phyloP scores from a whole-genome alignment of 1,140 invertebrate species.

The Leptestheria dahalacensis region DNA sequence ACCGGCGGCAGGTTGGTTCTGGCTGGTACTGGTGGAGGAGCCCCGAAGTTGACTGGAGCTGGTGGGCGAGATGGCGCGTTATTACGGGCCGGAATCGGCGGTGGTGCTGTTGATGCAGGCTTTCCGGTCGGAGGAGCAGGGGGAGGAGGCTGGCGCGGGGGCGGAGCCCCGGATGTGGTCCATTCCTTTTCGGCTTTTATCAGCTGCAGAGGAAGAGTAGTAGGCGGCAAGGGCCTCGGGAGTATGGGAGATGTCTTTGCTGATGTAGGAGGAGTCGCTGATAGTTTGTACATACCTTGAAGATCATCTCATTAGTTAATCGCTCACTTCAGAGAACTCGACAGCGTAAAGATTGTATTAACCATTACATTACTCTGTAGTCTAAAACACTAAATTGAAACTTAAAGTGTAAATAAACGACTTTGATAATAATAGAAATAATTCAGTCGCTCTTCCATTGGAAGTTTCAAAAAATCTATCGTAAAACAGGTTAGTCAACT shows the following conservation, averaged over 20 bases:
- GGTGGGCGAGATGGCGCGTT: slow-evolving; percentile 36
- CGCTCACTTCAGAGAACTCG: no score
- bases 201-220: slow-evolving; percentile 1
- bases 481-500: no score
- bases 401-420: no score
- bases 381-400: no score
- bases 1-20: slow-evolving; percentile 24
- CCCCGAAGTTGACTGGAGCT: slow-evolving; percentile 31
- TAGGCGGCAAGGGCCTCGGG: slow-evolving; percentile 3
- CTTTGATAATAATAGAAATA: no score
- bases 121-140: slow-evolving; percentile 13
- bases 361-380: no score
- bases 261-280: neutral
- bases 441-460: no score
- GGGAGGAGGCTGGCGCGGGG: slow-evolving; percentile 19
- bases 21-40: slow-evolving; percentile 52
- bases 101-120: slow-evolving; percentile 15
- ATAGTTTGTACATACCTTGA: neutral
- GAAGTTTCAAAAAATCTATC: no score
- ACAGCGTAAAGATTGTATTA: no score
- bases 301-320: no score
- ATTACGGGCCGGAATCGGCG: slow-evolving; percentile 22
- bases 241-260: neutral
- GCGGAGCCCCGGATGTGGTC: slow-evolving; percentile 14
- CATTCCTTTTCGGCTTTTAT: slow-evolving; percentile 6